Base-by-base conservation (phyloP, 2,888 invertebrate genomes). In the Troglohyphantes excavatus region DNA sequence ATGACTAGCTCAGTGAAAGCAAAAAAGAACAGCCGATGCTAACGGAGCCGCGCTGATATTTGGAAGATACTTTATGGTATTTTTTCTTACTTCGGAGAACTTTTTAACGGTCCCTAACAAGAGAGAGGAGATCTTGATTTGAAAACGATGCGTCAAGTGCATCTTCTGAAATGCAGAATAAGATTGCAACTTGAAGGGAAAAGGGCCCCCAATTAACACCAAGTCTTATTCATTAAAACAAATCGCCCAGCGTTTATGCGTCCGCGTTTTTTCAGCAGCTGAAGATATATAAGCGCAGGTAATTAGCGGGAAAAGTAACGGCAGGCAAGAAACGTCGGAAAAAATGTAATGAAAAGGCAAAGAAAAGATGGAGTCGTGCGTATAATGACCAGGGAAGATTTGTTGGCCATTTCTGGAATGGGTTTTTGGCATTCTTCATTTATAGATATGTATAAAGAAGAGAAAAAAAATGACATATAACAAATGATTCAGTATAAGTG, bases 201-300 rank as follows among this genome's bases (percentile, higher is more conserved):
- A 53, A n/a, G 53, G 53, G 17, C 53, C 53, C 81, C 88, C 88
- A 88, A 88, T 88, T 88, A 88, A 88, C 88, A 88, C 88, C 75
- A n/a, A 75, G 85, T 73, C 53, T 75, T 75, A 75, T 82, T 88
- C 88, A 88, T 88, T 81, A 81, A 88, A 88, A 88, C 82, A 88
- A 88, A 88, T 88, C 81, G 88, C 43, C 27, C 65, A n/a, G 68
- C 81, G 81, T 73, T 88, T 88, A 82, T 88, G 79, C 65, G 2
- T 78, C 33, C 70, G 61, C 63, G 53, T 72, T 72, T 87, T 79
- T 87, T 65, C 33, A 21, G 17, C 39, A 78, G 27, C 53, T 63
- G 19, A 75, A 73, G 73, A 88, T 73, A 65, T 81, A 87, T 73
- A 87, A 87, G 87, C 63, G 87, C 72, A 68, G 75, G 88, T 88